Evolutionary conservation across 2,113 vertebrate species (phyloP), one percentile per base, ranked within the genome.

Genomic region (Paradoxurus hermaphroditus): DNA sequence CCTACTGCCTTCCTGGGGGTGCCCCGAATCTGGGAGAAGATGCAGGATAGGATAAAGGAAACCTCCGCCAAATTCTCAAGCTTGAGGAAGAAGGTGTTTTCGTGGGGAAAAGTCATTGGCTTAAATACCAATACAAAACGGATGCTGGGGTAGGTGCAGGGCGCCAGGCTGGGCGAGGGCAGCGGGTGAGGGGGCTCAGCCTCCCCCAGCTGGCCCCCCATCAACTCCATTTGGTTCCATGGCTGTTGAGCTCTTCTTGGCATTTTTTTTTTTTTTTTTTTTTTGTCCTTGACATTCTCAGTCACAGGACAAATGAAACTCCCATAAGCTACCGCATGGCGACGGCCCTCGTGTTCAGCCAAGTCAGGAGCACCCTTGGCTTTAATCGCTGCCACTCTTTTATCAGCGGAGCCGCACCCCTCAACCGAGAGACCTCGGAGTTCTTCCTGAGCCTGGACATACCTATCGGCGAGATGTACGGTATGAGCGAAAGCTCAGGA

Each of bases 11-110:
- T 99, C 96, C 39, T 99, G 99, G 99, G 99, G 6, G 99, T 99
- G 49, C 99, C 99, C 1, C 99, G 99, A 0, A 99, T 99, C 68
- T 99, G 99, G 99, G 99, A 99, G 95, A 99, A 99, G 98, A 99
- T 99, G 98, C 99, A 99, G 68, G 99, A 99, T 92, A 99, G 98
- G 91, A 99, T 99, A 98, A 99, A 99, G 97, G 98, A 99, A 0
- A 31, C 98, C 0, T 98, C 98, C 0, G 97, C 99, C n/a, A 99
- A 99, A 91, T 99, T 99, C 0, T 99, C 99, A 0, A 79, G 98
- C 0, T 62, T 99, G 62, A 98, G 97, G 63, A 99, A 98, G 85
- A 99, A 98, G 96, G 99, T 99, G 56, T 99, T 99, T 0, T 9
- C 98, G 0, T 99, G 99, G 99, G 99, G 99, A 94, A 99, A 99